phyloP scores from a whole-genome alignment of 1,140 invertebrate species.

The Tetragonula clypearis region DNA sequence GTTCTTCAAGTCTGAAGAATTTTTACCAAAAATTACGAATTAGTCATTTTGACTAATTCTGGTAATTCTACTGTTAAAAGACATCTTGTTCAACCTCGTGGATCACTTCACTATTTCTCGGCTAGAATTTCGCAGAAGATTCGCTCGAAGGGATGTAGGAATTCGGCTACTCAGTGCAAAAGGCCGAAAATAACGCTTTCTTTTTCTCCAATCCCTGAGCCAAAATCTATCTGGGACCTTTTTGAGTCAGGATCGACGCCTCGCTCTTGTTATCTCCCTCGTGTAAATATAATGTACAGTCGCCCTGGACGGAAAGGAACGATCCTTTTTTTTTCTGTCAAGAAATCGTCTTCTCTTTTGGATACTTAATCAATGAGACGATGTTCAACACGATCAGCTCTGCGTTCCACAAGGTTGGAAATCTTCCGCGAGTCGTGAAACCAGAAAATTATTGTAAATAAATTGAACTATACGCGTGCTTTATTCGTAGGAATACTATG shows the following conservation, averaged over 20 bases:
- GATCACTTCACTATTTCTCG: background rate
- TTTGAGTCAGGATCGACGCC: slow-evolving; percentile 41
- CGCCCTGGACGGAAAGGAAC: slow-evolving; percentile 37
- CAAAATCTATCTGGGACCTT: slow-evolving; percentile 63
- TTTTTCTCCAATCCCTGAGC: slow-evolving; percentile 63
- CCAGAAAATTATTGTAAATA: background rate
- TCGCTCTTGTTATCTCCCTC: background rate
- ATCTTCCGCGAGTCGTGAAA: background rate
- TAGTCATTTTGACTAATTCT: no score
- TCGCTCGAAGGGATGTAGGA: background rate
- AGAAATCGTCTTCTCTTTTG: background rate
- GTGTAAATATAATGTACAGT: background rate
- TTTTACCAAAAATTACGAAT: no score
- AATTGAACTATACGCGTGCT: background rate
- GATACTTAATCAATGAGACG: background rate
- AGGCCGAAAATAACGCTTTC: slow-evolving; percentile 42
- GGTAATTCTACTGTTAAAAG: no score
- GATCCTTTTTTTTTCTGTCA: background rate
- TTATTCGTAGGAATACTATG: background rate
- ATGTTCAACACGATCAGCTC: background rate
- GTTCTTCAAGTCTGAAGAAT: no score
- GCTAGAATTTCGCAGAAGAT: background rate
- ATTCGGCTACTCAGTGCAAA: slow-evolving; percentile 38
- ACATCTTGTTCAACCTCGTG: background rate
- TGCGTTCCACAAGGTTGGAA: background rate